Evolutionary conservation across 2,113 vertebrate species (phyloP).

Genomic region (Phycodurus eques): DNA sequence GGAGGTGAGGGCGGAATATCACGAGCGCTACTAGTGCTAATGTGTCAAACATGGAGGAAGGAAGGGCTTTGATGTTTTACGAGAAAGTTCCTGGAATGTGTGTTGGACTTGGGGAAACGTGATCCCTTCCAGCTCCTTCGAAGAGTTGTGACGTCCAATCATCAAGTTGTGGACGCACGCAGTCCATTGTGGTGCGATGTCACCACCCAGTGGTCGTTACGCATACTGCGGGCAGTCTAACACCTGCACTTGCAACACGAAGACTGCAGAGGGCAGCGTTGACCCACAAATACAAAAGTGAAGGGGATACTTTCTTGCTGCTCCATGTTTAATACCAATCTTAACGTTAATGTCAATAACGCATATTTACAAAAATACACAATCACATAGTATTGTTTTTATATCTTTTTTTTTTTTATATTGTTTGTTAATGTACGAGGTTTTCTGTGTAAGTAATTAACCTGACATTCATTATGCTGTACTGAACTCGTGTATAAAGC

Average conservation of each 20-base stretch:
- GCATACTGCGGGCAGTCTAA: background rate
- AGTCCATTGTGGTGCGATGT: background rate
- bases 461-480: no score
- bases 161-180: background rate
- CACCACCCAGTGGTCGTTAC: constrained; percentile 42
- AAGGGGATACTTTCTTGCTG: no score
- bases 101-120: no score
- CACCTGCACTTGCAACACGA: background rate
- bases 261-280: constrained; percentile 40
- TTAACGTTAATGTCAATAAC: no score
- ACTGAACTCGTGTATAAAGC: no score
- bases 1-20: no score
- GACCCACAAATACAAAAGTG: constrained; percentile 11
- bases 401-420: no score
- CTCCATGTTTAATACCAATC: no score
- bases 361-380: no score
- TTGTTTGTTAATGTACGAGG: no score
- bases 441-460: no score
- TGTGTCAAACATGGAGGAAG: background rate
- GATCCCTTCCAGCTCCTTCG: background rate
- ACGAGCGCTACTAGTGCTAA: background rate
- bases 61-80: background rate
- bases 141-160: background rate
- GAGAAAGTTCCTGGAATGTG: background rate
- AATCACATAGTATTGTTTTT: no score